Evolutionary conservation across 2,797 vertebrate species (phyloP), one percentile per base, ranked within the genome.

Genomic region (Zonotrichia albicollis): DNA sequence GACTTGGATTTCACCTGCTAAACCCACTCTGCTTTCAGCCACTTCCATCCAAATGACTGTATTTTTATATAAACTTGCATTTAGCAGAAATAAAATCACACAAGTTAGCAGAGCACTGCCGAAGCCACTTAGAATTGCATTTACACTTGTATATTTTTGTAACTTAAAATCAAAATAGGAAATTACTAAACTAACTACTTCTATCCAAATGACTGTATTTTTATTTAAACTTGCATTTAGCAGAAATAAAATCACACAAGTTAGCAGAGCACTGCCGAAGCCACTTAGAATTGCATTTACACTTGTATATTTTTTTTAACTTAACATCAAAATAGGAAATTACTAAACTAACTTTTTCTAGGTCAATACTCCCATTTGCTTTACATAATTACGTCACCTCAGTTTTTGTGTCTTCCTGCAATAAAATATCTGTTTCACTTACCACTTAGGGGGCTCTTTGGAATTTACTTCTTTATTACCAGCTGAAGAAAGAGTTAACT

Each of bases 401-500:
- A 55, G 8, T 9, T 90, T 40, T 45, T 62, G 36, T 60, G 26
- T 36, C 29, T 50, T 62, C 34, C 25, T 61, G 42, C 27, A 88
- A 45, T 68, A 77, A 66, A 95, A 55, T 25, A 68, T 64, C 30
- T 64, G 36, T 53, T 90, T 73, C 94, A 97, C 98, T 98, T 89
- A 98, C 98, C 97, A 95, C 94, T 92, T 95, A 40, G 80, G 77
- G 64, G 36, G 23, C 21, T 82, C 74, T 80, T 94, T 87, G 27
- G 93, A 82, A 74, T 46, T 60, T 11, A 48, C 64, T 70, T 95
- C 96, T 61, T 94, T 53, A 51, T 97, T 95, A 55, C 90, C 94
- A 91, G 97, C 86, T 86, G 87, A 66, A 53, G 98, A 98, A 96
- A 98, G 95, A 64, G 97, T 98, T 96, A 98, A 94, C 54, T 98